Conservation (phyloP, 2,113 vertebrate species). For the Poeciliopsis turrubarensis region DNA sequence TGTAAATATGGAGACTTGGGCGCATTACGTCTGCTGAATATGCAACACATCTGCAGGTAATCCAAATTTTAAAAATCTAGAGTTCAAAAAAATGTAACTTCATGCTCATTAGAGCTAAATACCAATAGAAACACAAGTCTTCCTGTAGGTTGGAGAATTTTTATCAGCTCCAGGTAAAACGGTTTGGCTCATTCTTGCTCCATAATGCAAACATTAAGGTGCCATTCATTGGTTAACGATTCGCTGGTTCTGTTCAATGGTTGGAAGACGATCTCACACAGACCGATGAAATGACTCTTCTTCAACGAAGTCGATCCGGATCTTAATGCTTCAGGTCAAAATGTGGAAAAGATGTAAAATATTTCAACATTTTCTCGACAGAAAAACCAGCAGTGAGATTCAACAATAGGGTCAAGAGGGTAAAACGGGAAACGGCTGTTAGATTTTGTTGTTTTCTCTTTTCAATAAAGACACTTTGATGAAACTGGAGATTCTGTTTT, state of each 20-base stretch:
- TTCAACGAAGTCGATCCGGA: background rate
- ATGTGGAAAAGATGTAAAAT: background rate
- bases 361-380: background rate
- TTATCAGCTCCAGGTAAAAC: too few relatives aligned
- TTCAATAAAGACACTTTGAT: constrained; percentile 11
- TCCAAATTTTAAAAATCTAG: background rate
- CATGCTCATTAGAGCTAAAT: background rate
- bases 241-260: background rate
- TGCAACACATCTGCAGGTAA: background rate
- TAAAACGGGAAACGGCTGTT: background rate
- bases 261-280: background rate
- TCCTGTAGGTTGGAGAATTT: too few relatives aligned
- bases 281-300: background rate
- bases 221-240: background rate
- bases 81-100: too few relatives aligned
- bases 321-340: background rate
- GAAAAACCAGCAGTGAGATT: background rate
- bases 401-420: background rate
- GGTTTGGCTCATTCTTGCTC: too few relatives aligned
- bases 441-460: background rate
- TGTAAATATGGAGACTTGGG: background rate
- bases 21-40: background rate
- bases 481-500: background rate
- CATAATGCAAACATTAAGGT: too few relatives aligned
- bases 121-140: background rate